These are phyloP conservation scores for Labroides dimidiatus DNA, from an alignment of 2,797 vertebrate genomes.

Conservation along the genomic window DNA sequence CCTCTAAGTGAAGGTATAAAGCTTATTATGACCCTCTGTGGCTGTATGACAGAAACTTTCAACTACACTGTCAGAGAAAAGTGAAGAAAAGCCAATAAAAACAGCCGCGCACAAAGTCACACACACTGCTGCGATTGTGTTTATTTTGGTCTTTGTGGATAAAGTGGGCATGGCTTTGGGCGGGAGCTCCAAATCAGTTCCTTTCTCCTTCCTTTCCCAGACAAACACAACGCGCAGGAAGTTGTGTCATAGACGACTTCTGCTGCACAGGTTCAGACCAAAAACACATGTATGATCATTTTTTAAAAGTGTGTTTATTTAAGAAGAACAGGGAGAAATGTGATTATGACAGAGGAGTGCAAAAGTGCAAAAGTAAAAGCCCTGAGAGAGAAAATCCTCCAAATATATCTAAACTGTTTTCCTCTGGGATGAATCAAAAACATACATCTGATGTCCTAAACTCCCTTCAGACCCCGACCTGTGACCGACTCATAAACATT, in stretches of 20 bases:
- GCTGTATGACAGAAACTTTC: neutral
- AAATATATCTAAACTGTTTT: neutral
- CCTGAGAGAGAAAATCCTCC: too few relatives aligned
- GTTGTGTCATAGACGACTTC: conserved; percentile 49
- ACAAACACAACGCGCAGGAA: conserved; percentile 66
- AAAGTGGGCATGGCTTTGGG: conserved; percentile 63
- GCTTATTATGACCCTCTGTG: conserved; percentile 13
- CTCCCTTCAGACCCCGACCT: neutral
- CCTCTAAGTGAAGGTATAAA: neutral
- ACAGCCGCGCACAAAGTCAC: conserved; percentile 14
- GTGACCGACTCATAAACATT: neutral
- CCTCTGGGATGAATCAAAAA: neutral
- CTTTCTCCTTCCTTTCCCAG: conserved; percentile 74
- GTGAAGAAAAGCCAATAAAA: conserved; percentile 42
- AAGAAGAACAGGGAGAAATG: neutral
- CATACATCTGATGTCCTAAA: neutral
- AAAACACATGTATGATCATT: conserved; percentile 15
- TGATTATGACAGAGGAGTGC: neutral
- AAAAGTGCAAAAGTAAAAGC: neutral
- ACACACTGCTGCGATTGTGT: conserved; percentile 19
- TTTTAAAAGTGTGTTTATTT: neutral
- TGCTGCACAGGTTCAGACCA: conserved; percentile 32
- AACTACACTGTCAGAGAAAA: conserved; percentile 9
- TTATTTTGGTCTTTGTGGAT: conserved; percentile 60
- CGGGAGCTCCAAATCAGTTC: conserved; percentile 63